A percentile compares a stretch with the other conserved stretches of the same genome.
Evolutionary conservation across 2,113 vertebrate species (phyloP).

Genomic region (Acinonyx jubatus): DNA sequence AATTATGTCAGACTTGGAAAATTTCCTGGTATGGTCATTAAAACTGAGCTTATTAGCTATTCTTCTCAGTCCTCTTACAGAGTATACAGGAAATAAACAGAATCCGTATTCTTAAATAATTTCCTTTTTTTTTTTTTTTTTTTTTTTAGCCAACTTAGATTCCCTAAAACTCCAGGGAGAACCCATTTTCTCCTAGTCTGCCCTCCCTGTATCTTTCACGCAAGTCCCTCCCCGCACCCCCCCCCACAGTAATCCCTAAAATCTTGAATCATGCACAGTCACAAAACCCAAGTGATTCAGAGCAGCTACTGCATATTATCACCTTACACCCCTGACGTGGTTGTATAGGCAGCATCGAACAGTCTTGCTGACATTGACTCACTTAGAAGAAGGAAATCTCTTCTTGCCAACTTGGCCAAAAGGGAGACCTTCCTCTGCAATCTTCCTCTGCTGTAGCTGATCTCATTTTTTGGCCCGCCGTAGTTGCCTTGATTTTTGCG

Average conservation of each 20-base stretch:
- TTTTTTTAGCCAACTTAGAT: background rate
- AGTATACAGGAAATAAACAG: background rate
- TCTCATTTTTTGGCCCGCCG: background rate
- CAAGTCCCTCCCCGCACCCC: background rate
- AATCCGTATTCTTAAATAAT: background rate
- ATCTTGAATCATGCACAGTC: background rate
- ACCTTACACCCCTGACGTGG: background rate
- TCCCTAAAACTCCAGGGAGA: background rate
- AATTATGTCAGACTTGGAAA: background rate
- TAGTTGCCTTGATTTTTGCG: background rate
- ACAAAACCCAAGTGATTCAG: background rate
- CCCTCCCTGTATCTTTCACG: background rate
- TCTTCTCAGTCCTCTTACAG: background rate
- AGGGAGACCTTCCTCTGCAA: background rate
- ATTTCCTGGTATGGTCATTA: background rate
- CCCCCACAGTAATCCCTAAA: background rate
- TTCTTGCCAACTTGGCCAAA: background rate
- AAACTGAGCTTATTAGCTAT: background rate
- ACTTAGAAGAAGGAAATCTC: background rate
- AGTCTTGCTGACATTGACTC: background rate
- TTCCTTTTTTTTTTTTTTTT: background rate
- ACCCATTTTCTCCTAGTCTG: background rate
- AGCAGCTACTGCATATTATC: fast-evolving
- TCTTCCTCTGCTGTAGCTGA: background rate
- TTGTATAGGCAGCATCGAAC: fast-evolving